Percentiles rank a stretch among this genome's conserved stretches.
Conservation (phyloP, 1,140 invertebrate genomes). For the Leptinotarsa undecemlineata region DNA sequence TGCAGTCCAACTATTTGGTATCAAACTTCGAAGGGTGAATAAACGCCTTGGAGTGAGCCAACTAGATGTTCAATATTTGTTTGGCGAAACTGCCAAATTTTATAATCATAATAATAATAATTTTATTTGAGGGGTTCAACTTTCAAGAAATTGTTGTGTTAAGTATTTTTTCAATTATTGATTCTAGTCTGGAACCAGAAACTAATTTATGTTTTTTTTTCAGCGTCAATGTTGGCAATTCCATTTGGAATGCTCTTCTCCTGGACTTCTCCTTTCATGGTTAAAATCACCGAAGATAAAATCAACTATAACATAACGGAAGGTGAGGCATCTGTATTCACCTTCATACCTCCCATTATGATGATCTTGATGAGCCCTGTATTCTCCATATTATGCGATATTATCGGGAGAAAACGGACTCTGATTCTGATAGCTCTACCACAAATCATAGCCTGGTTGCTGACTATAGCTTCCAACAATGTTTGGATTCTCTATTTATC, state of each 20-base stretch:
- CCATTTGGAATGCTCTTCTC: slow-evolving; percentile 23
- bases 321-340: slow-evolving; percentile 26
- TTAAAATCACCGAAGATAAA: slow-evolving; percentile 31
- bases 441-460: slow-evolving; percentile 9
- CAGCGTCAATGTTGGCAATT: not conserved
- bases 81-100: too few relatives aligned
- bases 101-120: too few relatives aligned
- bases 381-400: slow-evolving; percentile 33
- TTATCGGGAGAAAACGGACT: slow-evolving; percentile 39
- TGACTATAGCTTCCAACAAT: slow-evolving; percentile 28
- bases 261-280: slow-evolving; percentile 31
- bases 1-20: too few relatives aligned
- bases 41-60: too few relatives aligned
- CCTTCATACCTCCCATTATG: not conserved
- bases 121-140: too few relatives aligned
- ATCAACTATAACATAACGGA: slow-evolving; percentile 33
- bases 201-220: slow-evolving; percentile 8
- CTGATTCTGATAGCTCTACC: slow-evolving; percentile 33
- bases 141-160: not conserved
- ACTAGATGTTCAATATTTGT: too few relatives aligned
- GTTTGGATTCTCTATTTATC: slow-evolving; percentile 37
- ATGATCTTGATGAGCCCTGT: slow-evolving; percentile 26
- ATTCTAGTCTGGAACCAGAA: not conserved
- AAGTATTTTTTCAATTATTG: not conserved
- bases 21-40: too few relatives aligned